Percentiles rank a stretch among this genome's conserved stretches.
phyloP scores from a whole-genome alignment of 1,140 invertebrate genomes.

The Cydia pomonella region DNA sequence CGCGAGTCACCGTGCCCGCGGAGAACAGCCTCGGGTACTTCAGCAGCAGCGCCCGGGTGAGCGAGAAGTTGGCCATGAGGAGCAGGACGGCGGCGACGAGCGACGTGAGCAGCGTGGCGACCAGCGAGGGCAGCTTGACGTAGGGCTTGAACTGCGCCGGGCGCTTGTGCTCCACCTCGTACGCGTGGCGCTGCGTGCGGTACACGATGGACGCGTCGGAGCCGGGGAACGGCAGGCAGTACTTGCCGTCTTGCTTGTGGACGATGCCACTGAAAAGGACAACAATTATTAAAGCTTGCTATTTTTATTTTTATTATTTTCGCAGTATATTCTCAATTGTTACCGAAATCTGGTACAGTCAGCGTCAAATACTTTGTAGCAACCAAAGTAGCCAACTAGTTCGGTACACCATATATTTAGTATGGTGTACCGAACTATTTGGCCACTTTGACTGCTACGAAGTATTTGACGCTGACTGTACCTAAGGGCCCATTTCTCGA shows the following conservation, averaged over 20 bases:
- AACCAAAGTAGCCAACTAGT: too few species aligned
- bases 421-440: too few species aligned
- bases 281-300: neutral
- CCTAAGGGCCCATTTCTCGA: too few species aligned
- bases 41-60: constrained; percentile 84
- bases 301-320: too few species aligned
- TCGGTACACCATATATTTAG: too few species aligned
- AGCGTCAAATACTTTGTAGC: too few species aligned
- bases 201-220: constrained; percentile 90
- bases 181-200: constrained; percentile 88
- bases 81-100: constrained; percentile 84
- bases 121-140: constrained; percentile 78
- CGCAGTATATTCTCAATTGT: neutral
- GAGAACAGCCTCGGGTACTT: constrained; percentile 75
- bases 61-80: constrained; percentile 84
- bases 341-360: too few species aligned
- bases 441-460: too few species aligned
- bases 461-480: too few species aligned
- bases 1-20: constrained; percentile 83
- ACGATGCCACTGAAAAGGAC: constrained; percentile 78
- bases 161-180: constrained; percentile 84
- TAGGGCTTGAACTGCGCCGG: constrained; percentile 86
- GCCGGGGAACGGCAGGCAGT: constrained; percentile 89
- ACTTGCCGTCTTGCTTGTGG: constrained; percentile 84
- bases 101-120: constrained; percentile 74